These are phyloP conservation scores for Pollenia angustigena DNA, from an alignment of 2,888 invertebrate genomes.

Conservation along the genomic window DNA sequence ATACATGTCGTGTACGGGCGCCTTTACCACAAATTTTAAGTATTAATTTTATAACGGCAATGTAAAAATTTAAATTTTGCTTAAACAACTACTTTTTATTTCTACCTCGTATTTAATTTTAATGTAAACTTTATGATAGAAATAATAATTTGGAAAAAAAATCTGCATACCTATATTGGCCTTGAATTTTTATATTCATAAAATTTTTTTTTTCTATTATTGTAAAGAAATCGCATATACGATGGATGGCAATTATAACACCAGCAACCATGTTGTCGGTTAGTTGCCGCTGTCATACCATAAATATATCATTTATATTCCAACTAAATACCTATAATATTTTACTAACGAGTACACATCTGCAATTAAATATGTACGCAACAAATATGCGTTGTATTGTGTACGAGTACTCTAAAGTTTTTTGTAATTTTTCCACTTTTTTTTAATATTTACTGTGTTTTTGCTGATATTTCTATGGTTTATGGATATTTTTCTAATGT, in stretches of 20 bases:
- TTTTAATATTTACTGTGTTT: background rate
- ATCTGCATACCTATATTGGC: constrained; percentile 59
- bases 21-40: no score
- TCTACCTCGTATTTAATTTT: background rate
- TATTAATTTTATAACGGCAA: no score
- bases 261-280: background rate
- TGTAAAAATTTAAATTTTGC: no score
- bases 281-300: constrained; percentile 25
- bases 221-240: constrained; percentile 9
- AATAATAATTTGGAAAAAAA: constrained; percentile 23
- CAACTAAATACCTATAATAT: constrained; percentile 28
- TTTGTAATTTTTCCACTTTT: constrained; percentile 8
- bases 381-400: constrained; percentile 58
- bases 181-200: constrained; percentile 63
- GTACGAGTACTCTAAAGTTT: background rate
- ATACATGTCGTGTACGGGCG: no score
- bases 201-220: constrained; percentile 16
- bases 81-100: background rate
- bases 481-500: background rate
- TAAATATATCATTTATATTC: constrained; percentile 43
- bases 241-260: background rate
- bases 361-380: constrained; percentile 66
- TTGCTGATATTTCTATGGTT: constrained; percentile 29
- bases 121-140: constrained; percentile 15
- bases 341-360: constrained; percentile 23